A percentile compares a stretch with the other conserved stretches of the same genome.
Evolutionary conservation across 2,797 vertebrate genomes (phyloP).

Genomic region (Dryobates pubescens): DNA sequence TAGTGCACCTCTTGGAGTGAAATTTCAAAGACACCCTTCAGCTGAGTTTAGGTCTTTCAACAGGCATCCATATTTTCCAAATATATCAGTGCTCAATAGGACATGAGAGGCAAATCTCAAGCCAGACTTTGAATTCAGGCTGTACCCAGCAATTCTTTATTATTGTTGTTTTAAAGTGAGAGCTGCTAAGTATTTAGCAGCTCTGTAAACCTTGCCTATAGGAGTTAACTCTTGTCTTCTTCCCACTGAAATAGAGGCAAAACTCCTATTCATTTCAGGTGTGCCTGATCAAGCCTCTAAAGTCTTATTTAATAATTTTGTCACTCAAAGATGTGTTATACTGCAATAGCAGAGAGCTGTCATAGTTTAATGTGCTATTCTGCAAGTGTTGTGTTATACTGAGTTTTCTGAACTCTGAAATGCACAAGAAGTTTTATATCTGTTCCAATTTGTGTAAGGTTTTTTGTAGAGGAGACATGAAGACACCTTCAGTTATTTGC

Average conservation of each 20-base stretch:
- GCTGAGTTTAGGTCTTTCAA: background rate
- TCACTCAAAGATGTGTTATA: background rate
- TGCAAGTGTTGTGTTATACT: background rate
- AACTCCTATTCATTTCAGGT: background rate
- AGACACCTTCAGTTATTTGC: background rate
- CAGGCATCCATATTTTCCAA: background rate
- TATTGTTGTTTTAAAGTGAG: background rate
- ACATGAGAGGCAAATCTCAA: background rate
- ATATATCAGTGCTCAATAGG: background rate
- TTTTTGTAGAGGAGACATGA: background rate
- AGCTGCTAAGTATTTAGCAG: background rate
- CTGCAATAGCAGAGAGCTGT: background rate
- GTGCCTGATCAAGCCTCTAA: background rate
- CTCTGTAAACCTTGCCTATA: background rate
- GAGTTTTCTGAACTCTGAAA: background rate
- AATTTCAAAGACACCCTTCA: background rate
- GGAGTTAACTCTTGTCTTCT: background rate
- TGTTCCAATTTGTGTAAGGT: background rate
- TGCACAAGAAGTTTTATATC: background rate
- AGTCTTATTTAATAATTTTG: background rate
- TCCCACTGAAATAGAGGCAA: background rate
- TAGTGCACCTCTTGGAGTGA: background rate
- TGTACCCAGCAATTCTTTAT: background rate
- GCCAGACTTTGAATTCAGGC: background rate
- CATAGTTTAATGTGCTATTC: background rate